Conservation (phyloP, 2,888 invertebrate genomes). For the Scaptomyza flava region DNA sequence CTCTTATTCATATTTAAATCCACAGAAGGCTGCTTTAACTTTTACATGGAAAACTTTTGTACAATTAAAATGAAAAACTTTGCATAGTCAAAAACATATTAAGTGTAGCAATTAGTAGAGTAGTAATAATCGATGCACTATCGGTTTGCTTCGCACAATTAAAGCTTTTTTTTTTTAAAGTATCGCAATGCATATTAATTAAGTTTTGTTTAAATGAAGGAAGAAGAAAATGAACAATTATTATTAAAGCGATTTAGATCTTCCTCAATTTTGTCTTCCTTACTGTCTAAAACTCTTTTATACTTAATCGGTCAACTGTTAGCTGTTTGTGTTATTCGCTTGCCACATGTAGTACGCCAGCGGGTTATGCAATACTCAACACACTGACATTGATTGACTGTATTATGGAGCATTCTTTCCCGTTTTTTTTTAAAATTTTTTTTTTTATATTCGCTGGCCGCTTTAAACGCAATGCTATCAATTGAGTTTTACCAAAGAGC, state of each 20-base stretch:
- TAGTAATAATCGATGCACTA: too few relatives aligned
- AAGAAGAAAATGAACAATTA: too few relatives aligned
- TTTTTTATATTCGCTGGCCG: background rate
- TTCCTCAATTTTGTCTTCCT: too few relatives aligned
- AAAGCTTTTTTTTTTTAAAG: too few relatives aligned
- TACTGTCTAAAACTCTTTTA: background rate
- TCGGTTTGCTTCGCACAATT: too few relatives aligned
- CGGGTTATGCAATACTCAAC: conserved; percentile 1
- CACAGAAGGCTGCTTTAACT: background rate
- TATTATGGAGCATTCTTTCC: conserved; percentile 16
- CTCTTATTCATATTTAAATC: conserved; percentile 1
- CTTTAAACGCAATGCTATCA: conserved; percentile 27
- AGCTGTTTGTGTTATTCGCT: background rate
- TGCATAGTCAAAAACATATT: background rate
- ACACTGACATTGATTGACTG: conserved; percentile 59
- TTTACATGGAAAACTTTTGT: background rate
- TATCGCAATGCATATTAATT: too few relatives aligned
- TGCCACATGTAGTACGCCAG: background rate
- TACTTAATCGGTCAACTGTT: background rate
- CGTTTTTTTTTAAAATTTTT: background rate
- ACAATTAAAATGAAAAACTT: background rate
- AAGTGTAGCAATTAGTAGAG: background rate
- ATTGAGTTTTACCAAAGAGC: conserved; percentile 36
- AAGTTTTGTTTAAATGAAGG: too few relatives aligned
- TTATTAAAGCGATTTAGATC: background rate